Conservation (phyloP, 2,888 invertebrate species). For the Cantharis flavilabris region DNA sequence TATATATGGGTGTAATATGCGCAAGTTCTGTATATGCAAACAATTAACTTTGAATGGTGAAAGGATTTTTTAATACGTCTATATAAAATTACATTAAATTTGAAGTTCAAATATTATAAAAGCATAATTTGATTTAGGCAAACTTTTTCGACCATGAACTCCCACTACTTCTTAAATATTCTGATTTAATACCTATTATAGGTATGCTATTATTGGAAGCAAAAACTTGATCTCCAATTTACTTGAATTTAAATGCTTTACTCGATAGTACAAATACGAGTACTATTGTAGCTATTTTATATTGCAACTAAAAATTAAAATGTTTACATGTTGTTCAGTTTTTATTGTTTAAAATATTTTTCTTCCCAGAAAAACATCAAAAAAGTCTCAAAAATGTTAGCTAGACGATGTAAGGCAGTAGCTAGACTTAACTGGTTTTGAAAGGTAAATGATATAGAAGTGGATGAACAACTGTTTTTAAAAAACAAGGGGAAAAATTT, state of each 20-base stretch:
- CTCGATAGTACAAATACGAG: not conserved
- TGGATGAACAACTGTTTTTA: too few relatives aligned
- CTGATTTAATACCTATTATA: not conserved
- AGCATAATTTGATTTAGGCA: not conserved
- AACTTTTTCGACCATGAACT: not conserved
- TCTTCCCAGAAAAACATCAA: too few relatives aligned
- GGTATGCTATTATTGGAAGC: not conserved
- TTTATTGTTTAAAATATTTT: too few relatives aligned
- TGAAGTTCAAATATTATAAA: not conserved
- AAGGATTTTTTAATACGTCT: not conserved
- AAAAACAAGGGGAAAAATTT: too few relatives aligned
- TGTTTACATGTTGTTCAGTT: too few relatives aligned
- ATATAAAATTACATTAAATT: not conserved
- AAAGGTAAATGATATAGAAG: too few relatives aligned
- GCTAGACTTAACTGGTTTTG: too few relatives aligned
- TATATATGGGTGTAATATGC: not conserved
- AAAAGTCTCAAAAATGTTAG: too few relatives aligned
- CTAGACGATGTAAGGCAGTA: too few relatives aligned
- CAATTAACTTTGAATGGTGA: not conserved
- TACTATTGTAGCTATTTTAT: not conserved
- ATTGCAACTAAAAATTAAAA: too few relatives aligned
- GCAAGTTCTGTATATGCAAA: not conserved
- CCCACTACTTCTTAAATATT: not conserved
- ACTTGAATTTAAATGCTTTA: not conserved
- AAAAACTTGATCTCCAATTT: not conserved